Conservation (phyloP, 2,797 vertebrate species). For the Epinephelus coioides region DNA sequence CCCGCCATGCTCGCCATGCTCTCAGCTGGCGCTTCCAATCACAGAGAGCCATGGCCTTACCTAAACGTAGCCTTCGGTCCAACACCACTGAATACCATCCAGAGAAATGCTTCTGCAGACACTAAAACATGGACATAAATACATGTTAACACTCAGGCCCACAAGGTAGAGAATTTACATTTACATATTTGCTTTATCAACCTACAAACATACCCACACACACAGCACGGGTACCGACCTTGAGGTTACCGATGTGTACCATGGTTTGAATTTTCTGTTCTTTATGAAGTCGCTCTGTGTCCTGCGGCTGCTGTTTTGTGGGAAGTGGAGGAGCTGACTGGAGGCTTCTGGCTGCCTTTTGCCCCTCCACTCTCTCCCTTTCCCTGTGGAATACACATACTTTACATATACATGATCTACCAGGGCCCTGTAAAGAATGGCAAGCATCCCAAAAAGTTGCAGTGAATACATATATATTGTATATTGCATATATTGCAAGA, state of each 20-base stretch:
- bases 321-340: slow-evolving; percentile 44
- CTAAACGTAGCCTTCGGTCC: slow-evolving; percentile 87
- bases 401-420: background rate
- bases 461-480: too few species aligned
- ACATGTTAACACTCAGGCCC: slow-evolving; percentile 1
- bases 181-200: background rate
- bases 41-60: slow-evolving; percentile 90
- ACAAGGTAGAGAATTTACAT: background rate
- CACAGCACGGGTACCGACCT: slow-evolving; percentile 70
- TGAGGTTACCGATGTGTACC: slow-evolving; percentile 77
- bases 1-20: slow-evolving; percentile 90
- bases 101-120: slow-evolving; percentile 92
- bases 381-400: slow-evolving; percentile 82
- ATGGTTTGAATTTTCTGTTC: slow-evolving; percentile 72
- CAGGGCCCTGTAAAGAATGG: background rate
- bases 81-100: slow-evolving; percentile 91
- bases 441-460: too few species aligned
- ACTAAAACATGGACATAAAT: slow-evolving; percentile 78
- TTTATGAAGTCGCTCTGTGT: slow-evolving; percentile 53
- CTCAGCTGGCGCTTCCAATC: slow-evolving; percentile 92
- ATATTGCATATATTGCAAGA: too few species aligned
- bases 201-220: background rate
- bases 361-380: slow-evolving; percentile 75
- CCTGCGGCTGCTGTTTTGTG: slow-evolving; percentile 52
- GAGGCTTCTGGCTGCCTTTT: slow-evolving; percentile 47